Base-by-base conservation (phyloP, 1,140 invertebrate species). In the Pemphigus obesinymphae region DNA sequence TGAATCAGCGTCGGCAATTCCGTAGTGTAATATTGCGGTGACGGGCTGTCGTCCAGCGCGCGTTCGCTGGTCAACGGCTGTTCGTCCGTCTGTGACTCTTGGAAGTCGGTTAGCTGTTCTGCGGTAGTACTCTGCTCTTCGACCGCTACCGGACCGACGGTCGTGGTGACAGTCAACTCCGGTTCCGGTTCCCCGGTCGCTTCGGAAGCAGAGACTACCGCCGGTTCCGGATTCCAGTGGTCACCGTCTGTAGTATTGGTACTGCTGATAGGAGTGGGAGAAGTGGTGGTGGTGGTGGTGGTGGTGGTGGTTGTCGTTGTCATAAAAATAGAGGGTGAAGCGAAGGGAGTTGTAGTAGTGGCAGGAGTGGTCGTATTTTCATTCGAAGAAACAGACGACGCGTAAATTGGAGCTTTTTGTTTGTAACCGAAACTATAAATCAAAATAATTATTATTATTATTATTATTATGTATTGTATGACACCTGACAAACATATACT, bases 1-100 rank as follows among this genome's bases (percentile, higher is more conserved):
- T 68, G 61, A 3, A 72, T 82, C 3, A 70, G 63, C 0, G 43
- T 72, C 11, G 61, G 61, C 5, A 70, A 20, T 40, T 29, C 37
- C 3, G 78, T 82, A 7, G 78, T 82, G 13, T 26, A 58, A 58
- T 58, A 80, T 11, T 37, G 63, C 34, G 13, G 43, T 34, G 34
- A 31, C 37, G 58, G 23, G 8, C 15, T 8, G 26, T 45, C 61
- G 26, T 29, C 37, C 20, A 1, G 2, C 6, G 15, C 63, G 83
- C 88, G 87, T 26, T 87, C 7, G 87, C 20, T 87, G 86, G 43
- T 70, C 48, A 20, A n/a, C 20, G 31, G 26, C 86, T 87, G 83
- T 88, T 83, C 58, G 61, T 80, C 37, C 1, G 83, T 70, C 37
- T 58, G 66, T 1, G 37, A 66, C n/a, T 82, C 68, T 43, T 68